Base-by-base conservation (phyloP, 2,888 invertebrate species). In the Ophioninae sp. region DNA sequence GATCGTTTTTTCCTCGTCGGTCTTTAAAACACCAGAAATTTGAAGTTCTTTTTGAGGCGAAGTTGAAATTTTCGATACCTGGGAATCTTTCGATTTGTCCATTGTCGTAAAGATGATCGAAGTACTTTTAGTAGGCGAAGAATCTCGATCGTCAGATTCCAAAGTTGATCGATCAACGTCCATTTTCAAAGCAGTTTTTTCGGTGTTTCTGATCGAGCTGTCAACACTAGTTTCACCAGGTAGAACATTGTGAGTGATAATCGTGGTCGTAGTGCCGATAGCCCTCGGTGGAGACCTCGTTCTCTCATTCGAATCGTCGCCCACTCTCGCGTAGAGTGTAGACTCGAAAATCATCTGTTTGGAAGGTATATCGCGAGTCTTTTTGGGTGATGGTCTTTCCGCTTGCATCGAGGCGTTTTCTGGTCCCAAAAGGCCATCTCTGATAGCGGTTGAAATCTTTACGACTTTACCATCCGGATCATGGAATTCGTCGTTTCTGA, bases 381-480 rank as follows among this genome's bases (percentile, higher is more conserved):
- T 88, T 63, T 87, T 88, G 0, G 88, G 87, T 8, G 88, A 87
- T n/a, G 86, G 83, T 58, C 82, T 85, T 2, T 85, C 83, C 0
- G 76, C 63, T 39, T 39, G 37, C 51, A 13, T 10, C 13, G 63
- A 10, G n/a, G 22, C n/a, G n/a, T 76, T 41, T 1, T 41, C 23
- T 2, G 41, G 37, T 8, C 76, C 76, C 2, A 96, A 90, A 58
- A 96, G 93, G 3, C 96, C 96, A 92, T 96, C 95, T 86, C 96
- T 95, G 73, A 97, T 94, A 0, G 97, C 97, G 93, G 97, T 96
- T 88, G 96, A 95, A 76, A 97, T 95, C 0, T 97, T 95, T 90
- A 97, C 95, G 9, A 95, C 94, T 85, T 95, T 94, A 6, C 96
- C 96, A 76, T 94, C 95, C 0, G 97, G 97, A 92, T 98, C 96